phyloP scores from a whole-genome alignment of 2,113 vertebrate genomes.

The Falcunculus frontatus region DNA sequence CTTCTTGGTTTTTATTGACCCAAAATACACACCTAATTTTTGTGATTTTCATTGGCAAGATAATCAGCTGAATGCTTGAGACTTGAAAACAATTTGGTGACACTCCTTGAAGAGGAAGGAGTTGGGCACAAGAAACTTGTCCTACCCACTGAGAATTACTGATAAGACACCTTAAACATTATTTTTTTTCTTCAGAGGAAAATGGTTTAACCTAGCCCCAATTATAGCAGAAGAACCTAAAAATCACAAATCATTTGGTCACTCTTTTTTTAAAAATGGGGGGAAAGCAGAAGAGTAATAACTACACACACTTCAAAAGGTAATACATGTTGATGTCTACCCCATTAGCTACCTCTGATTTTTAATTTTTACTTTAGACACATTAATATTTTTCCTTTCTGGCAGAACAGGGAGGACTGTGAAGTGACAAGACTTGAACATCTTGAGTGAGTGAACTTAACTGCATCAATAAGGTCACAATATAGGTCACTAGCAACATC shows the following conservation, averaged over 20 bases:
- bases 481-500: constrained; percentile 44
- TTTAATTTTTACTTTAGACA: background rate
- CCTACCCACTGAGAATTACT: background rate
- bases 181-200: background rate
- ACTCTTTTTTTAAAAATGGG: background rate
- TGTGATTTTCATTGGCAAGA: background rate
- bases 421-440: background rate
- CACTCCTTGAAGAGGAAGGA: background rate
- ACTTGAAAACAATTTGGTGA: background rate
- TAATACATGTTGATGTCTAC: background rate
- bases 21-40: background rate
- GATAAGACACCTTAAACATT: background rate
- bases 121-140: background rate
- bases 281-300: background rate
- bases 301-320: background rate
- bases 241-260: background rate
- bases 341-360: background rate
- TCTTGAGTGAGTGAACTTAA: constrained; percentile 2
- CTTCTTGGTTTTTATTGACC: background rate
- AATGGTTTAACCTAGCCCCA: background rate
- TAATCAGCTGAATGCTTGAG: background rate
- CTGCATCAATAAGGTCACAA: constrained; percentile 17
- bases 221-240: background rate
- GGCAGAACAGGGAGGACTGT: background rate
- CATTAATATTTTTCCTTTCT: background rate